phyloP scores from a whole-genome alignment of 2,113 vertebrate species.

The Rhinopomastus cyanomelas region DNA sequence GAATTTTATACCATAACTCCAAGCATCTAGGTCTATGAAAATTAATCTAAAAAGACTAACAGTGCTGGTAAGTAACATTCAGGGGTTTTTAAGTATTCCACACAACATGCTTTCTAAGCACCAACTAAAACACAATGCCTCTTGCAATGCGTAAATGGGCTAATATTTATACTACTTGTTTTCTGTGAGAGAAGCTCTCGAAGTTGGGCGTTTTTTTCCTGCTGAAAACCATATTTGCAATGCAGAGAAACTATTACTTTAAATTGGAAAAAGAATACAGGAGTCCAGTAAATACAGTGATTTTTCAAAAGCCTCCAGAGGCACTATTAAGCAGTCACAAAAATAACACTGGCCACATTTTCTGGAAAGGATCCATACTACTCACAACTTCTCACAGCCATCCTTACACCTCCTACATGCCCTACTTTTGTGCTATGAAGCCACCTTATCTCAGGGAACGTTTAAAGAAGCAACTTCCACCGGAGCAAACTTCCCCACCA shows the following conservation, averaged over 20 bases:
- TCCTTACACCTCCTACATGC: slow-evolving; percentile 13
- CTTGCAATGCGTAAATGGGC: neutral
- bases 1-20: neutral
- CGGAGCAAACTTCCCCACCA: neutral
- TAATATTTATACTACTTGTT: neutral
- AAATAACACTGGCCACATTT: slow-evolving; percentile 15
- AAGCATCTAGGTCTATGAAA: slow-evolving; percentile 14
- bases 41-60: slow-evolving; percentile 8
- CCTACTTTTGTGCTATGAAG: slow-evolving; percentile 13
- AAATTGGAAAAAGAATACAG: neutral
- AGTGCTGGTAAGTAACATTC: neutral
- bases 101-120: neutral
- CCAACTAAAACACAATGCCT: neutral
- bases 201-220: neutral
- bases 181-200: neutral
- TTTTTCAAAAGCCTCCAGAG: neutral
- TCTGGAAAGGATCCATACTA: slow-evolving; percentile 14
- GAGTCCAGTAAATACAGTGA: neutral
- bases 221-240: neutral
- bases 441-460: neutral
- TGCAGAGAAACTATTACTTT: neutral
- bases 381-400: slow-evolving; percentile 6
- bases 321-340: neutral
- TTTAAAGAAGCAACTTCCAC: neutral
- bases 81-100: neutral